Conservation (phyloP, 2,113 vertebrate species). For the Ranitomeya imitator region DNA sequence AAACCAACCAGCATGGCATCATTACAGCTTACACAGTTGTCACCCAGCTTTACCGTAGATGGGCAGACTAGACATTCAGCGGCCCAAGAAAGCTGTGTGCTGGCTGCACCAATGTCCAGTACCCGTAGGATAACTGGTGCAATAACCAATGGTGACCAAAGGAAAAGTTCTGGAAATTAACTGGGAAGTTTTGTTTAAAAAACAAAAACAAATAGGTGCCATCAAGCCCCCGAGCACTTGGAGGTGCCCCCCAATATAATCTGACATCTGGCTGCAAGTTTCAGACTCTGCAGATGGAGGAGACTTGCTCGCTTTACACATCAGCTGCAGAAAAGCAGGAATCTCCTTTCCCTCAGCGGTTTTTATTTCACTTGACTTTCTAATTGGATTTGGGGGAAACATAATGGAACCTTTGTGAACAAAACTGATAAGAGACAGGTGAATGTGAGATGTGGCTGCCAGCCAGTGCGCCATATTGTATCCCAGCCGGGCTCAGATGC, state of each 20-base stretch:
- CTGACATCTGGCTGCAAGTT: neutral
- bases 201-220: neutral
- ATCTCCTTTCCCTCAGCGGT: conserved; percentile 16
- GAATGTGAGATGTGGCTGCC: conserved; percentile 79
- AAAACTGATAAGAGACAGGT: conserved; percentile 74
- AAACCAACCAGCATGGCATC: neutral
- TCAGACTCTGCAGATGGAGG: neutral
- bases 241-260: neutral
- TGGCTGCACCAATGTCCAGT: no score
- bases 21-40: neutral
- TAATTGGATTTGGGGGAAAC: conserved; percentile 79
- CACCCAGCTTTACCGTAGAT: no score
- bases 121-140: no score
- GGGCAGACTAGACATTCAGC: neutral
- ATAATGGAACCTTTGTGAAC: conserved; percentile 89
- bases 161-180: neutral
- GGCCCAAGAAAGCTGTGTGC: neutral
- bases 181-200: neutral
- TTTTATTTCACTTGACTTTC: conserved; percentile 76
- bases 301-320: neutral
- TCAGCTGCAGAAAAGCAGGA: neutral
- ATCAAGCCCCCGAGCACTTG: neutral
- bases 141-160: no score
- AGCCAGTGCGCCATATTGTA: conserved; percentile 76
- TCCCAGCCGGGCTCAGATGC: conserved; percentile 36